Evolutionary conservation across 2,797 vertebrate species (phyloP).

Genomic region (Vipera ursinii): DNA sequence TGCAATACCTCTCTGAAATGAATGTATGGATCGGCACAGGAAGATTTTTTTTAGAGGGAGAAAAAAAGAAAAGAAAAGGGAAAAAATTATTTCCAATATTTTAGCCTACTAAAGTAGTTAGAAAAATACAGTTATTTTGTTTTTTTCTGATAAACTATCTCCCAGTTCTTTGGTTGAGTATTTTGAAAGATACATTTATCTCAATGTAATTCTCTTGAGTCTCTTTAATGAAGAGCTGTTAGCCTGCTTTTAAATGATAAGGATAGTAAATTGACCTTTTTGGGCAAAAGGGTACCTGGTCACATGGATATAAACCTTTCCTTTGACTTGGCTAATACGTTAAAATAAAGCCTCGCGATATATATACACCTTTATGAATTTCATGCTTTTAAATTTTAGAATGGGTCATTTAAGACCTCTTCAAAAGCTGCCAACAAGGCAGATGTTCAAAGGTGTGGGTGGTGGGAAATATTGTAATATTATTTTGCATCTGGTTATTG

Average conservation of each 20-base stretch:
- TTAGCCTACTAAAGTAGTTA: neutral
- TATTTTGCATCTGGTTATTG: neutral
- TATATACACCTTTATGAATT: neutral
- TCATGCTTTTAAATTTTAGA: constrained; percentile 1
- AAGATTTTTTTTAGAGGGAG: neutral
- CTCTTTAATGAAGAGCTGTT: neutral
- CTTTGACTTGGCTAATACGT: constrained; percentile 17
- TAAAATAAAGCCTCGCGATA: neutral
- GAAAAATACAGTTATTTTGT: constrained; percentile 7
- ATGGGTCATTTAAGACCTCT: neutral
- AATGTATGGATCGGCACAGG: neutral
- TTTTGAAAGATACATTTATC: neutral
- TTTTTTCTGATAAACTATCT: neutral
- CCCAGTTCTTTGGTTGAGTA: neutral
- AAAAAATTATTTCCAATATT: neutral
- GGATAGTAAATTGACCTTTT: neutral
- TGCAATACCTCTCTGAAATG: neutral
- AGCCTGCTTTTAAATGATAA: neutral
- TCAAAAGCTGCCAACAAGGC: neutral
- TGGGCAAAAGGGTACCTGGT: neutral
- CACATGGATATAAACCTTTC: neutral
- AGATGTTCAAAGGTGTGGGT: neutral
- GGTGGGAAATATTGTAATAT: neutral
- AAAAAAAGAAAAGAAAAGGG: neutral
- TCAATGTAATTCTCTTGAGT: neutral